Evolutionary conservation across 2,113 vertebrate genomes (phyloP).

Genomic region (Oncorhynchus keta): DNA sequence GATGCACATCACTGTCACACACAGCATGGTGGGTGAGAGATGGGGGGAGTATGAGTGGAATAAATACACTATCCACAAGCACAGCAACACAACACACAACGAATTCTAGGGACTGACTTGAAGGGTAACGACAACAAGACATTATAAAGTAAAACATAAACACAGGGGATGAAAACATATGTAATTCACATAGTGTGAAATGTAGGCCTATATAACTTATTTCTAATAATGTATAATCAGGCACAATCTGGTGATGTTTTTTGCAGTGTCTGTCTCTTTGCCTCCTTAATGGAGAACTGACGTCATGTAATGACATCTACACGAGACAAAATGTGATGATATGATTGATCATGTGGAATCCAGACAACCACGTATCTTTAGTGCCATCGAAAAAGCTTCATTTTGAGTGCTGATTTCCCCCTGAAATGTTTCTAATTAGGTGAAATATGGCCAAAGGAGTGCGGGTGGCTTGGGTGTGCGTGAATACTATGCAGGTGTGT

Average conservation of each 20-base stretch:
- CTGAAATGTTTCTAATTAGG: not conserved
- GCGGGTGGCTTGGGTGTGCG: not conserved
- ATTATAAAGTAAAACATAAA: slow-evolving; percentile 12
- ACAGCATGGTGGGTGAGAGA: not conserved
- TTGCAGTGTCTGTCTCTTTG: not conserved
- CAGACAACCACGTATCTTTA: not conserved
- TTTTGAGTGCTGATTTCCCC: not conserved
- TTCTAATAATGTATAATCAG: not conserved
- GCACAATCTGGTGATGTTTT: not conserved
- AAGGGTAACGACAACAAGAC: slow-evolving; percentile 5
- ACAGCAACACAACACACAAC: too few species aligned
- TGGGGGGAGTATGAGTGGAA: not conserved
- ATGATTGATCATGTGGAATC: not conserved
- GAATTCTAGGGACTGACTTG: not conserved
- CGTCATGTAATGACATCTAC: not conserved
- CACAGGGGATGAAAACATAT: not conserved
- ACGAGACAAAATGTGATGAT: not conserved
- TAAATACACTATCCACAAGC: too few species aligned
- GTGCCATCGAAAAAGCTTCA: not conserved
- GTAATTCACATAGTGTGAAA: not conserved
- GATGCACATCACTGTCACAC: not conserved
- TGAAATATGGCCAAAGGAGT: not conserved
- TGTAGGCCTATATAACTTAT: not conserved
- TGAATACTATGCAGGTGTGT: not conserved
- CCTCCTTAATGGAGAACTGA: not conserved